Evolutionary conservation across 1,140 invertebrate genomes (phyloP).

Genomic region (Nomia melanderi): DNA sequence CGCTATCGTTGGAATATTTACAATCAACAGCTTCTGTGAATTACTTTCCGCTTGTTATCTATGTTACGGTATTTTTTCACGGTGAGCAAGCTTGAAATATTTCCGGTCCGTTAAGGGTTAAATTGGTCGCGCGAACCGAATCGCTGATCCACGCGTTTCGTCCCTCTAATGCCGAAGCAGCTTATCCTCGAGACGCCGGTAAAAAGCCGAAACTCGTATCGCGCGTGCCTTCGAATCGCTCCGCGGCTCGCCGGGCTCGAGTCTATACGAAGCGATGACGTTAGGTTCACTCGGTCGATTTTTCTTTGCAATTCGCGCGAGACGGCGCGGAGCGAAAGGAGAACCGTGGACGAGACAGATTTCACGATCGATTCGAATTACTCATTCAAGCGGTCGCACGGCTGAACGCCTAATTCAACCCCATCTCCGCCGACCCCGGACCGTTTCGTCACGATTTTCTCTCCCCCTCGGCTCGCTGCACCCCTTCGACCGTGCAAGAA

Average conservation of each 20-base stretch:
- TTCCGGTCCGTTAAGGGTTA: too few species aligned
- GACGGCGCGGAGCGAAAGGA: background rate
- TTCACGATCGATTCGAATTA: conserved; percentile 55
- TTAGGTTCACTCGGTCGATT: background rate
- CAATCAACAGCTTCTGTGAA: too few species aligned
- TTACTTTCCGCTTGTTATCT: too few species aligned
- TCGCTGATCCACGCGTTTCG: too few species aligned
- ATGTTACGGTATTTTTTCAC: too few species aligned
- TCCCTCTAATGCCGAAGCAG: too few species aligned
- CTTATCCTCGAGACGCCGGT: conserved; percentile 1
- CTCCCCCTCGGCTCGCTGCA: background rate
- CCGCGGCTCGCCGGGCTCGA: conserved; percentile 1
- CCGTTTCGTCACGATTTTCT: background rate
- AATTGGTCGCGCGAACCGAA: too few species aligned
- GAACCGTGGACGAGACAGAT: conserved; percentile 39
- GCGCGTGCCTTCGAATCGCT: too few species aligned
- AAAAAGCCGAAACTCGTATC: background rate
- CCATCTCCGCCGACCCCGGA: background rate
- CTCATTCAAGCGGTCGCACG: conserved; percentile 42
- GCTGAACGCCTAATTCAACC: conserved; percentile 46
- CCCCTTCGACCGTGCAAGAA: conserved; percentile 16
- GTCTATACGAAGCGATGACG: conserved; percentile 38
- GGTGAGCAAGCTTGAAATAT: too few species aligned
- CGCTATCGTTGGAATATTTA: too few species aligned
- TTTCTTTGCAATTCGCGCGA: background rate